Evolutionary conservation across 37 sponge, comb jelly and placozoan genomes (phyloP), one percentile per base, ranked within the genome.

Genomic region (Mnemiopsis leidyi): DNA sequence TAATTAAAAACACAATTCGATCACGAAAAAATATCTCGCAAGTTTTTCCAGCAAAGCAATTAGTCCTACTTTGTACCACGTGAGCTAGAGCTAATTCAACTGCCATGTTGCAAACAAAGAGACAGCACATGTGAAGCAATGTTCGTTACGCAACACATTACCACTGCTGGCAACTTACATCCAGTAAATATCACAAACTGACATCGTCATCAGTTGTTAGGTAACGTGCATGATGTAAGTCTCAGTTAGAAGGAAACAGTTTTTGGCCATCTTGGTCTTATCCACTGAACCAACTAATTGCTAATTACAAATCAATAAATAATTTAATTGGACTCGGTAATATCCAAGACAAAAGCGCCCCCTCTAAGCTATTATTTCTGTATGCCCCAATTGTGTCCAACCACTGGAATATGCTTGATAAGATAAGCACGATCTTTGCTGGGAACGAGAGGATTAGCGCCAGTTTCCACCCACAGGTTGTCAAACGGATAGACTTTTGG

Each of bases 391-490:
- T 85, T 61, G 16, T 25, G 29, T 0, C 2, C 90, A 13, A 85
- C 1, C 0, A 36, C 38, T 21, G 90, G 40, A 2, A 85, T 85
- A 23, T 85, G 32, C 26, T 0, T 28, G 61, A 13, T n/a, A 13
- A 85, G 5, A 18, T 40, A 85, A 9, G 61, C 25, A 3, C 90
- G 23, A 1, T 85, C 0, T 21, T 85, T 61, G 33, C 35, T 85
- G 61, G 90, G 90, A 0, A 85, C 90, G n/a, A 39, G 25, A 16
- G 90, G 90, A 26, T 85, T 85, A 33, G 13, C 35, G 90, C 90
- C 90, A 35, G 23, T 35, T 39, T 85, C 90, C 23, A n/a, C 48
- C 90, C 90, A 85, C 61, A 85, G 90, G 48, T 85, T 85, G 16
- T 85, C 90, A 28, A 85, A 85, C 3, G 90, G 90, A 3, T 85